phyloP scores from a whole-genome alignment of 2,797 vertebrate species.

The Fratercula arctica region DNA sequence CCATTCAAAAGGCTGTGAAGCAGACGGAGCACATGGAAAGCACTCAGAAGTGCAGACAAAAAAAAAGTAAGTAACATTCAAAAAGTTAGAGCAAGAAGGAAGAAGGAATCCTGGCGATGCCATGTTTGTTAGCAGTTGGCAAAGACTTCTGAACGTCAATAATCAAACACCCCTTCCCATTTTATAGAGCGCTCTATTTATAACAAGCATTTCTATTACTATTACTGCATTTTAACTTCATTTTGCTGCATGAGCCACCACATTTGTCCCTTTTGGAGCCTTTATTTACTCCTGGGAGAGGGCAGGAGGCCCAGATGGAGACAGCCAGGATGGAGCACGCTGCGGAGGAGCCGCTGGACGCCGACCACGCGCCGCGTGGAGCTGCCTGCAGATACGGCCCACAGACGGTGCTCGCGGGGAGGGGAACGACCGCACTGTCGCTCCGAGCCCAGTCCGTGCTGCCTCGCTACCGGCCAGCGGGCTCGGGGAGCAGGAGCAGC shows the following conservation, averaged over 20 bases:
- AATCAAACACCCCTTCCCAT: not conserved
- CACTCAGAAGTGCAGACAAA: not conserved
- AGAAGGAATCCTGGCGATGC: not conserved
- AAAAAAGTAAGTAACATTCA: not conserved
- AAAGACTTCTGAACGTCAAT: not conserved
- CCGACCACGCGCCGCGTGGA: not conserved
- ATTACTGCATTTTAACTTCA: not conserved
- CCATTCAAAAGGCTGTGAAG: not conserved
- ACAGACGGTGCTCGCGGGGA: not conserved
- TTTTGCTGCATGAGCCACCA: not conserved
- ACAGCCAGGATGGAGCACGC: not conserved
- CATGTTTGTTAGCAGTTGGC: not conserved
- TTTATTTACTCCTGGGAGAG: not conserved
- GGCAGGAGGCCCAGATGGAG: not conserved
- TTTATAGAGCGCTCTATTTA: not conserved
- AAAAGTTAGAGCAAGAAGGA: not conserved
- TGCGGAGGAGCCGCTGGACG: not conserved
- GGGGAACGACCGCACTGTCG: not conserved
- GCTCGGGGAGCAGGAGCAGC: not conserved
- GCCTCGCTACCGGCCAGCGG: not conserved
- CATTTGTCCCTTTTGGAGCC: not conserved
- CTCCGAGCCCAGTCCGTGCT: not conserved
- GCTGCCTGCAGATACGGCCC: not conserved
- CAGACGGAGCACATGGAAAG: not conserved
- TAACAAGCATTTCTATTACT: not conserved